Percentiles rank a stretch among this genome's conserved stretches.
phyloP scores from a whole-genome alignment of 37 sponge, comb jelly and placozoan genomes.

The Mnemiopsis leidyi region DNA sequence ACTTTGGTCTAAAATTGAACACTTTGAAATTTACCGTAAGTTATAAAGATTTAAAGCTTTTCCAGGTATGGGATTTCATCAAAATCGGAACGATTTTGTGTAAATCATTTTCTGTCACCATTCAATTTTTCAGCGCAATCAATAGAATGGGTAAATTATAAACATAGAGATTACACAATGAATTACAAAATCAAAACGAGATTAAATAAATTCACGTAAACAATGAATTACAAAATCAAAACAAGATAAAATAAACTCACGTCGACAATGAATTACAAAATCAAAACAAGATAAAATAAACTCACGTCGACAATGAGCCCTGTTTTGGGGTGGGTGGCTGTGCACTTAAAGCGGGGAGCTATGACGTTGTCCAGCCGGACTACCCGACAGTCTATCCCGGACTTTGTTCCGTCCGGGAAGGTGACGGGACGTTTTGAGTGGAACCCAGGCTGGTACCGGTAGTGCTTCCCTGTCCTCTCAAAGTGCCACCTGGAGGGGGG shows the following conservation, averaged over 20 bases:
- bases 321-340: conserved; percentile 28
- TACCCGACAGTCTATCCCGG: conserved; percentile 45
- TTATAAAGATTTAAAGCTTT: too few species aligned
- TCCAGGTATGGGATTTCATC: too few species aligned
- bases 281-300: not conserved
- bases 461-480: conserved; percentile 44
- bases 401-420: conserved; percentile 53
- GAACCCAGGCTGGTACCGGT: conserved; percentile 57
- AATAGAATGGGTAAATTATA: not conserved
- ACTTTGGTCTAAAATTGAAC: too few species aligned
- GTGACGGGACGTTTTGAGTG: conserved; percentile 48
- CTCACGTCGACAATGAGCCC: conserved; percentile 44
- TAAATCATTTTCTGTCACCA: too few species aligned
- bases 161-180: not conserved
- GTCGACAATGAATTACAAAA: conserved; percentile 5
- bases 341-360: conserved; percentile 43
- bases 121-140: too few species aligned
- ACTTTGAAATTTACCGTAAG: too few species aligned
- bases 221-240: not conserved
- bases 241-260: not conserved
- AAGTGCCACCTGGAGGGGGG: conserved; percentile 20
- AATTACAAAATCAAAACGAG: not conserved
- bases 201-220: not conserved
- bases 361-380: conserved; percentile 27
- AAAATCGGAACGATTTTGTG: too few species aligned